These are phyloP conservation scores for Prionailurus bengalensis DNA, from an alignment of 2,113 vertebrate species.

Conservation along the genomic window DNA sequence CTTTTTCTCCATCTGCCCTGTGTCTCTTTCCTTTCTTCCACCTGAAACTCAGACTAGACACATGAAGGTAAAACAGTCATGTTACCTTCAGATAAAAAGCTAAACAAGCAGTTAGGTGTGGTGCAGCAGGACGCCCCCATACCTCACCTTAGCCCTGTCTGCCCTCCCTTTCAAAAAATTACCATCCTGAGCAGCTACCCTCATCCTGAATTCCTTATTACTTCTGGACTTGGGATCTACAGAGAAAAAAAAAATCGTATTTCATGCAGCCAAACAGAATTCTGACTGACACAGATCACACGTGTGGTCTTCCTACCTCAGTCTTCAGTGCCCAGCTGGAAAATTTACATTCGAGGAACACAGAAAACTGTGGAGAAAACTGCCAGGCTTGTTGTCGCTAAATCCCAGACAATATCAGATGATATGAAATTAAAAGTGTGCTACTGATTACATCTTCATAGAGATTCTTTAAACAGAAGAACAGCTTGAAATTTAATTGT, in stretches of 20 bases:
- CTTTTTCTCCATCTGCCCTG: neutral
- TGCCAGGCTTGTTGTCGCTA: neutral
- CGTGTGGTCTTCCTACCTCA: neutral
- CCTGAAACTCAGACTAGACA: neutral
- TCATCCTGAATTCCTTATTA: neutral
- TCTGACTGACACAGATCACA: neutral
- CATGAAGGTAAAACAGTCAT: neutral
- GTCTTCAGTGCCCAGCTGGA: neutral
- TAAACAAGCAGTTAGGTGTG: neutral
- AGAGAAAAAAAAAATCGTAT: neutral
- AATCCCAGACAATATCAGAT: neutral
- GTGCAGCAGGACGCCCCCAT: neutral
- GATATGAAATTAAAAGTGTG: slow-evolving; percentile 63
- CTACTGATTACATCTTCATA: slow-evolving; percentile 40
- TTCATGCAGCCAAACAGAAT: neutral
- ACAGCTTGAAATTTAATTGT: slow-evolving; percentile 50
- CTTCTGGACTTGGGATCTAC: neutral
- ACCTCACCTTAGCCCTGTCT: neutral
- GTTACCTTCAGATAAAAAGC: neutral
- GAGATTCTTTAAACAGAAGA: slow-evolving; percentile 62
- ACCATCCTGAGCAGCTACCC: neutral
- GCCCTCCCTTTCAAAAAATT: neutral
- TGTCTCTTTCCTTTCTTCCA: neutral
- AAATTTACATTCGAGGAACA: slow-evolving; percentile 59
- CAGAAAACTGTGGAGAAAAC: neutral